phyloP scores from a whole-genome alignment of 2,113 vertebrate genomes.

The Prunella himalayana region DNA sequence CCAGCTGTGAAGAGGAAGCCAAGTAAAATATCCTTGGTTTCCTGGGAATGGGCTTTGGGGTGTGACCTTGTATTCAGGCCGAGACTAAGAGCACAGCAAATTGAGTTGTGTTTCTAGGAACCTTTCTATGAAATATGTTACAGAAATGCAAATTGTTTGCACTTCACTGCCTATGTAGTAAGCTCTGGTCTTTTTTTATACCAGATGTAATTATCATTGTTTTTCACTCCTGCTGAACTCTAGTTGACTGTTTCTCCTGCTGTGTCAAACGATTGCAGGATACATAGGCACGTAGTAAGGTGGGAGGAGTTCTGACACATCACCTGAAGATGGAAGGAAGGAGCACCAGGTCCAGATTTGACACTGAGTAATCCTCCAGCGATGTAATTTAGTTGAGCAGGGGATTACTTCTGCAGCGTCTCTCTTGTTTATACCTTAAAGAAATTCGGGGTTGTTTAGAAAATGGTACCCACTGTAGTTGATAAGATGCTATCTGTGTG shows the following conservation, averaged over 20 bases:
- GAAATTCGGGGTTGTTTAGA: background rate
- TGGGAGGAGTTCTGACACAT: background rate
- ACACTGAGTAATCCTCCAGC: background rate
- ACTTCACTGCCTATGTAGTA: background rate
- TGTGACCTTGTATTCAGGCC: background rate
- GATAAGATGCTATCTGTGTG: background rate
- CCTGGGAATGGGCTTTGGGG: accelerated
- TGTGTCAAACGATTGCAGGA: background rate
- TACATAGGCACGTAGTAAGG: background rate
- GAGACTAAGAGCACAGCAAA: background rate
- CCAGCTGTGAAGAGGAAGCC: background rate
- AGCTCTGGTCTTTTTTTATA: background rate
- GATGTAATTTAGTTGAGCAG: background rate
- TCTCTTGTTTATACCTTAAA: background rate
- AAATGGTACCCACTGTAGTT: background rate
- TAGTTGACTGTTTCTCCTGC: background rate
- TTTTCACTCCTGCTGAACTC: background rate
- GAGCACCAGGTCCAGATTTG: background rate
- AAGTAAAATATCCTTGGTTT: background rate
- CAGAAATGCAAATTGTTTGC: background rate
- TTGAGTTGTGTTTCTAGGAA: background rate
- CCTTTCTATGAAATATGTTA: background rate
- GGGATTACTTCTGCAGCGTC: background rate
- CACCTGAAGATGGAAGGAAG: background rate
- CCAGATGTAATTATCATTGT: background rate